Evolutionary conservation across 2,797 vertebrate species (phyloP).

Genomic region (Etheostoma nigrum): DNA sequence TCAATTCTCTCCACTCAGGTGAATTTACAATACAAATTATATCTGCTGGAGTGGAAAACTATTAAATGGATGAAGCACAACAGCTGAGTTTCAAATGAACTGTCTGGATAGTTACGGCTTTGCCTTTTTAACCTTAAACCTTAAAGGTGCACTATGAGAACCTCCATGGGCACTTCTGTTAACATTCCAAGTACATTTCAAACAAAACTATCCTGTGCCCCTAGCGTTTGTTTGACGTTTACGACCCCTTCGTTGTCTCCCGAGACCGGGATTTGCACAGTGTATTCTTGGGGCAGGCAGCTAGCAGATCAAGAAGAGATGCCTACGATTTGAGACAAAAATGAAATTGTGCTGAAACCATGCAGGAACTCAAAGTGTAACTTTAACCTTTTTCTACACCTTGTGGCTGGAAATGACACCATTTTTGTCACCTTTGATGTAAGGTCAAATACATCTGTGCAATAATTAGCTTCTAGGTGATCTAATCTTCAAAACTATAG

Average conservation of each 20-base stretch:
- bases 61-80: slow-evolving; percentile 24
- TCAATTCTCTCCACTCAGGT: slow-evolving; percentile 31
- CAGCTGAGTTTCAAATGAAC: not conserved
- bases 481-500: not conserved
- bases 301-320: too few relatives aligned
- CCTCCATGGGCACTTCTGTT: too few relatives aligned
- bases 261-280: too few relatives aligned
- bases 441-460: not conserved
- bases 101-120: not conserved
- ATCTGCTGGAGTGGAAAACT: slow-evolving; percentile 26
- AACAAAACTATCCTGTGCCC: too few relatives aligned
- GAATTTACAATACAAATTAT: slow-evolving; percentile 46
- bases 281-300: too few relatives aligned
- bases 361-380: too few relatives aligned
- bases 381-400: not conserved
- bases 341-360: too few relatives aligned
- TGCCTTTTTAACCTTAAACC: not conserved
- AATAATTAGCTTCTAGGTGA: not conserved
- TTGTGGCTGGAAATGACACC: not conserved
- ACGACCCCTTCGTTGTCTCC: too few relatives aligned
- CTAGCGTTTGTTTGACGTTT: too few relatives aligned
- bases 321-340: too few relatives aligned
- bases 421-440: slow-evolving; percentile 4
- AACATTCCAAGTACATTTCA: too few relatives aligned
- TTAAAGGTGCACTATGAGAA: too few relatives aligned